Base-by-base conservation (phyloP, 92 coral and sea anemone genomes). In the Scolanthus callimorphus region DNA sequence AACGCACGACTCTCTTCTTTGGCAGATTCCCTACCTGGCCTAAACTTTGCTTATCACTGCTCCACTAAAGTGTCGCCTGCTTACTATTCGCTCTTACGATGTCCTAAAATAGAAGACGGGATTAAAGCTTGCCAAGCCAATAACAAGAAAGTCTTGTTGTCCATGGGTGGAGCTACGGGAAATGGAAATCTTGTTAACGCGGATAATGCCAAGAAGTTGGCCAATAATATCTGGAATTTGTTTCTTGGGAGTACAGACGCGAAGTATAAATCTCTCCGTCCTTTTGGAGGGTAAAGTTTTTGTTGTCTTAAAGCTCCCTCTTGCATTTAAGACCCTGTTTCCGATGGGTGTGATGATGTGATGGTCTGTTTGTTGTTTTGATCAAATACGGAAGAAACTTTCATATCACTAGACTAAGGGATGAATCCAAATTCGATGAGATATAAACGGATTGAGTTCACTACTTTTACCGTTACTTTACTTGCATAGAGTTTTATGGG, bases 131-230 rank as follows among this genome's bases (percentile, higher is more conserved):
- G 91, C 31, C 86, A 85, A 21, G 21, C 39, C 37, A 65, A 59
- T 38, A 74, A 79, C 3, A 85, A 80, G 76, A 74, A 74, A 62
- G 82, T 85, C 17, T 63, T 85, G 11, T 45, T 85, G 65, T 85
- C 91, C 48, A 74, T 85, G 47, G 91, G 91, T 31, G 91, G 91
- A 3, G 77, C 85, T 12, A 69, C 91, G 2, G 82, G 77, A 21
- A 23, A 49, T 38, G 43, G 43, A 6, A 34, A 34, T 15, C 43
- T 34, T 34, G 43, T 80, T 74, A 30, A 76, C 80, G 29, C 60
- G 70, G 11, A 75, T 53, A 19, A 29, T 47, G 74, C 74, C 15
- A 57, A 17, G 9, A 45, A 23, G 26, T 44, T 55, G 44, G 63
- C 74, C 1, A 29, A 46, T 2, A 59, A 57, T 11, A 8, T 67